These are phyloP conservation scores for Mustelus asterias DNA, from an alignment of 2,113 vertebrate species.

Conservation along the genomic window DNA sequence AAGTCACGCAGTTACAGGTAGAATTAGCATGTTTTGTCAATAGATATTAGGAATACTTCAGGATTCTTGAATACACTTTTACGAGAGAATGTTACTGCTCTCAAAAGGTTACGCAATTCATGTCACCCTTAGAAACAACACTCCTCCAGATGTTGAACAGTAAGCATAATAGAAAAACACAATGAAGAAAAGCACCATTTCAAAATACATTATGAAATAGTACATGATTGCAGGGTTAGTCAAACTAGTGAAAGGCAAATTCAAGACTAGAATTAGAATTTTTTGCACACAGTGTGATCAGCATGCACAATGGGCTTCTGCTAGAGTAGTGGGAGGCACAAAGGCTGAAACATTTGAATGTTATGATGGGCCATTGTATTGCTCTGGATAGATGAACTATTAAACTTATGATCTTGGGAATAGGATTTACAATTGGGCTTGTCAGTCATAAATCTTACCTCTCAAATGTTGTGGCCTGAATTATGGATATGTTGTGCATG, in stretches of 20 bases:
- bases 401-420: background rate
- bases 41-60: background rate
- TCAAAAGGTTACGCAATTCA: background rate
- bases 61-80: background rate
- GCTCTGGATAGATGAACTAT: background rate
- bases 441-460: background rate
- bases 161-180: background rate
- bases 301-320: background rate
- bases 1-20: background rate
- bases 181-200: background rate
- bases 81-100: background rate
- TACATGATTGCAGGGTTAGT: background rate
- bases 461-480: background rate
- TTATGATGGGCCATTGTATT: background rate
- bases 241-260: background rate
- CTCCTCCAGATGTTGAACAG: background rate
- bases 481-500: too few relatives aligned
- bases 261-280: background rate
- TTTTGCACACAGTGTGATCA: background rate
- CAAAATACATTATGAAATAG: background rate
- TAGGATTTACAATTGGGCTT: background rate
- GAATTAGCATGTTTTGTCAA: background rate
- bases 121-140: background rate
- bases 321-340: background rate
- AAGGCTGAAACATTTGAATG: background rate